These are phyloP conservation scores for Hoplias malabaricus DNA, from an alignment of 2,113 vertebrate species.

Conservation along the genomic window DNA sequence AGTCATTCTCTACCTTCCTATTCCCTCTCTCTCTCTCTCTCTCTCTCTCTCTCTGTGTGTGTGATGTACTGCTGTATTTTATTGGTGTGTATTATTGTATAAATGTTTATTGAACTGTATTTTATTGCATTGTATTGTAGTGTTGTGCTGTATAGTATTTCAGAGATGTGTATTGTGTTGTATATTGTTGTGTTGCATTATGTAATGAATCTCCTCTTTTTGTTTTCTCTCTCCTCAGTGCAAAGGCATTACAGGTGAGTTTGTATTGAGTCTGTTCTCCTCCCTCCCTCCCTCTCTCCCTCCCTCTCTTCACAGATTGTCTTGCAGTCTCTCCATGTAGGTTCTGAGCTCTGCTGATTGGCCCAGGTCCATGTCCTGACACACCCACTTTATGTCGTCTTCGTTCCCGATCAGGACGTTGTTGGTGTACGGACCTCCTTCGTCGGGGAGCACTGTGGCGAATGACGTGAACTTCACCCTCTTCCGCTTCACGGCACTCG, in stretches of 20 bases:
- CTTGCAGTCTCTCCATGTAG: conserved; percentile 97
- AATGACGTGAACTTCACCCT: conserved; percentile 96
- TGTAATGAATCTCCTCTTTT: conserved; percentile 9
- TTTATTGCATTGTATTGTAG: too few species aligned
- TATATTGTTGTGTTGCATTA: background rate
- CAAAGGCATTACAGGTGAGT: conserved; percentile 82
- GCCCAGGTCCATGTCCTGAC: conserved; percentile 92
- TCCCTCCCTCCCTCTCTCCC: conserved; percentile 65
- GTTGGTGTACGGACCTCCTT: conserved; percentile 87
- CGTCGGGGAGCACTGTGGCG: conserved; percentile 90
- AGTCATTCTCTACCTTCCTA: background rate
- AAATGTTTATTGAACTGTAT: conserved; percentile 14
- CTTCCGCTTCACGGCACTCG: conserved; percentile 85
- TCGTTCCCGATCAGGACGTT: conserved; percentile 88
- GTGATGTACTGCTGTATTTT: too few species aligned
- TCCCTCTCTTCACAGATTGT: conserved; percentile 87
- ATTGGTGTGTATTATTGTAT: too few species aligned
- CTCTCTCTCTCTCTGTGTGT: background rate
- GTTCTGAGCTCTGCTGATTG: conserved; percentile 88
- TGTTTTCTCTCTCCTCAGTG: conserved; percentile 47
- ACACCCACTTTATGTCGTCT: conserved; percentile 96
- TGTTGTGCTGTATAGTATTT: too few species aligned
- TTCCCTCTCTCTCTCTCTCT: background rate
- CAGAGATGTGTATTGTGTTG: too few species aligned
- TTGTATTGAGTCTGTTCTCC: conserved; percentile 66